Evolutionary conservation across 2,797 vertebrate genomes (phyloP), one percentile per base, ranked within the genome.

Genomic region (Poeciliopsis infans): DNA sequence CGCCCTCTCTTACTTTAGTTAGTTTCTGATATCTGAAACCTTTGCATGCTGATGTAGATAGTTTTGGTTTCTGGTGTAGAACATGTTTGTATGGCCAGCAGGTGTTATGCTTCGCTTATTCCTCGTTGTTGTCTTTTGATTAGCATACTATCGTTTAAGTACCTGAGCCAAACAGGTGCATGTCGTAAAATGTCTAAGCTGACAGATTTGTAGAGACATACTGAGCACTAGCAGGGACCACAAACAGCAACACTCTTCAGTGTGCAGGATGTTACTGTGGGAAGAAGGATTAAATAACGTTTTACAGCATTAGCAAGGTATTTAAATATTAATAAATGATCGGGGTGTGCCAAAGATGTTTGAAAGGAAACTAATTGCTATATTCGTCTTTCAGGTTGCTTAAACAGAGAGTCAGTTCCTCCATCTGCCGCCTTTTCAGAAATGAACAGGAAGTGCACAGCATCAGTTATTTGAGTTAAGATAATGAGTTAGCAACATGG

Each of bases 151-250:
- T 88, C 77, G 46, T 77, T 81, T 7, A 49, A 83, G 75, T 84
- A 87, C 85, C 86, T 80, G 88, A 85, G 86, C 82, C 87, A 84
- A 92, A 84, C 88, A 94, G 88, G 87, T 92, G 89, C 81, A 86
- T 89, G 91, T 91, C 66, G 85, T 87, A 82, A 88, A 75, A 74
- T 55, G 68, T 78, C 73, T 33, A 20, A 80, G 81, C 79, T 89
- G 86, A 92, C 87, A 87, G 83, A 79, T 77, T 18, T 86, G 85
- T 47, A 69, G 82, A 91, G 77, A 80, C 87, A 45, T 16, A 25
- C 36, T 5, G 25, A 69, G 39, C 12, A 5, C 41, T 16, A 28
- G 41, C 41, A 45, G 41, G 41, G 43, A 46, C 45, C 13, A 46
- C 25, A 70, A 45, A 25, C 36, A 68, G 16, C 23, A n/a, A 46